Evolutionary conservation across 2,113 vertebrate genomes (phyloP).

Genomic region (Rhipidura dahli): DNA sequence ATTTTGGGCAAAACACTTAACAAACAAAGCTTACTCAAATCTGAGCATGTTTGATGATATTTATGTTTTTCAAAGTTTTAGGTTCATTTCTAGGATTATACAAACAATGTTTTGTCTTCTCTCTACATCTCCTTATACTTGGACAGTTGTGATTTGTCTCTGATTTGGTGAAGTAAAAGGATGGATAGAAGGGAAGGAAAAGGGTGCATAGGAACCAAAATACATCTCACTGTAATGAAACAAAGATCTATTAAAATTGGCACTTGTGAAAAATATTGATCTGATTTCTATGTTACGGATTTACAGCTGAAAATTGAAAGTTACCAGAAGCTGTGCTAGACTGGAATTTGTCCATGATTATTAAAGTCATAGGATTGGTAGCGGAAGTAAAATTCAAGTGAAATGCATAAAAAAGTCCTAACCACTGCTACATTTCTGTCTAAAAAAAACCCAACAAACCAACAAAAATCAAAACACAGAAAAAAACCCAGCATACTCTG

Average conservation of each 20-base stretch:
- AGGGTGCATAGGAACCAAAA: neutral
- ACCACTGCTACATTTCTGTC: neutral
- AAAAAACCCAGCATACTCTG: neutral
- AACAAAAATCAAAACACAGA: neutral
- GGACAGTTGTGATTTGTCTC: neutral
- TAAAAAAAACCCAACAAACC: fast-evolving
- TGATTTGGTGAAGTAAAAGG: neutral
- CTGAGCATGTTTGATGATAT: neutral
- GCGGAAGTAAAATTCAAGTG: neutral
- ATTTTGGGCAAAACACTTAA: neutral
- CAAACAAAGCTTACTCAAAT: neutral
- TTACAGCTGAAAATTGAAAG: neutral
- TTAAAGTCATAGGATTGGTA: neutral
- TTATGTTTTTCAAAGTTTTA: neutral
- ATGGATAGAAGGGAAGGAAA: neutral
- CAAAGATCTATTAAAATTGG: neutral
- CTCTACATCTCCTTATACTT: neutral
- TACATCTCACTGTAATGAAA: neutral
- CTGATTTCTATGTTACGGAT: neutral
- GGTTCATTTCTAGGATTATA: neutral
- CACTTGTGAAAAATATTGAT: neutral
- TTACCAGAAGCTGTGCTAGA: neutral
- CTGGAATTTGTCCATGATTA: neutral
- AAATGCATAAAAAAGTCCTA: neutral
- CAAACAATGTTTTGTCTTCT: neutral